Evolutionary conservation across 2,797 vertebrate species (phyloP).

Genomic region (Danionella dracula): DNA sequence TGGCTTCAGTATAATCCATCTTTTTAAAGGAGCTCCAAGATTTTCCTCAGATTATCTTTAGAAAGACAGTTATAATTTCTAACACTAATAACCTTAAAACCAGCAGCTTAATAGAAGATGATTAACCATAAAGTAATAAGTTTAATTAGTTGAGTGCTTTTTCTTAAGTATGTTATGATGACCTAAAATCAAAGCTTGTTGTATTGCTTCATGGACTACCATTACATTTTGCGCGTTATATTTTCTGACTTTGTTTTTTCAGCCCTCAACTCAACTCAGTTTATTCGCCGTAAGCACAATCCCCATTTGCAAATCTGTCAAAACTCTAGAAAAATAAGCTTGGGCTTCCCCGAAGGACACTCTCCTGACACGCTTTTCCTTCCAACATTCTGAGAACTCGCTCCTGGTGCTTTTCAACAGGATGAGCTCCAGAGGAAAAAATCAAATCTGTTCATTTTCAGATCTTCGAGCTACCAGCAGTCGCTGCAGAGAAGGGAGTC

Average conservation of each 20-base stretch:
- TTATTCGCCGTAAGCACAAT: conserved; percentile 6
- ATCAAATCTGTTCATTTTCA: conserved; percentile 9
- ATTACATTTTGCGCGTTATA: neutral
- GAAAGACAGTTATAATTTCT: too few relatives aligned
- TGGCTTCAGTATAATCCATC: too few relatives aligned
- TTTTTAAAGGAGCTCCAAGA: too few relatives aligned
- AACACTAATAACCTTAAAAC: too few relatives aligned
- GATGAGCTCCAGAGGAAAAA: conserved; percentile 9
- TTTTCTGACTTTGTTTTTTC: neutral
- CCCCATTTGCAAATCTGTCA: conserved; percentile 13
- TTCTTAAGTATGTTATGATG: too few relatives aligned
- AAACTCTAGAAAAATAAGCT: neutral
- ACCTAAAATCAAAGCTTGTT: too few relatives aligned
- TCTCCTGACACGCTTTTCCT: conserved; percentile 17
- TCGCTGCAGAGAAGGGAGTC: conserved; percentile 46
- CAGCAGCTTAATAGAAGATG: too few relatives aligned
- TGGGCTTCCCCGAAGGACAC: neutral
- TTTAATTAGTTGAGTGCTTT: too few relatives aligned
- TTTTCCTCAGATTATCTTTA: too few relatives aligned
- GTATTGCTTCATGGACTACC: too few relatives aligned
- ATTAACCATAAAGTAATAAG: too few relatives aligned
- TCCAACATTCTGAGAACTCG: conserved; percentile 7
- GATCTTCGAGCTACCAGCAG: conserved; percentile 32
- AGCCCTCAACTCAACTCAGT: neutral
- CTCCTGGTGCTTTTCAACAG: conserved; percentile 32